Base-by-base conservation (phyloP, 2,888 invertebrate species). In the Copidosoma aretas region DNA sequence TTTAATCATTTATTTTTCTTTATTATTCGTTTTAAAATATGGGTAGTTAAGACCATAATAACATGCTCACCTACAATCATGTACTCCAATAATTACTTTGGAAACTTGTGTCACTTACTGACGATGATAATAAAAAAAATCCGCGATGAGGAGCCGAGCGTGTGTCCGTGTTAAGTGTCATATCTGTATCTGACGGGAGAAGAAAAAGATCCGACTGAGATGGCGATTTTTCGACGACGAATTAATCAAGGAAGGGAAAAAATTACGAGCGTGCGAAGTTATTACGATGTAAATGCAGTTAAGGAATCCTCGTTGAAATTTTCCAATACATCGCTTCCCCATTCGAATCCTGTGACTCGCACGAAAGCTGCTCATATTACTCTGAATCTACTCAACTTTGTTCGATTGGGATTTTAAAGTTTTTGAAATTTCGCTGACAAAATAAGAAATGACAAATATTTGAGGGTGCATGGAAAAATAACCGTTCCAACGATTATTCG, bases 21-120 rank as follows among this genome's bases (percentile, higher is more conserved):
- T 32, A 32, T 32, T 5, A 32, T 8, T 32, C 32, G 21, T 15
- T 66, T 73, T 66, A 67, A 63, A 66, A 53, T 66, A 71, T 68
- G 60, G 24, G 59, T 71, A 71, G 60, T 71, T 65, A 68, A 71
- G 62, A 53, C 21, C 56, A 56, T 70, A 57, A 41, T 22, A 43
- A 21, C 61, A 64, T 59, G 43, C 24, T 57, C 1, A 14, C 25
- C 24, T 22, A 54, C 49, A 25, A 52, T 19, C 49, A 10, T 49
- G 51, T 46, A 46, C 43, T 46, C 17, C 12, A 17, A 8, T 46
- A 46, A 14, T 1, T 46, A 46, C 12, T 17, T 1, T 46, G 3
- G 43, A 46, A 46, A 32, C 17, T 46, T 12, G 17, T 12, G 43
- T 46, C 12, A 17, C 12, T 15, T 32, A 32, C 8, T 32, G 8